These are phyloP conservation scores for Globodera rostochiensis DNA, from an alignment of 1,140 invertebrate species.

Conservation along the genomic window DNA sequence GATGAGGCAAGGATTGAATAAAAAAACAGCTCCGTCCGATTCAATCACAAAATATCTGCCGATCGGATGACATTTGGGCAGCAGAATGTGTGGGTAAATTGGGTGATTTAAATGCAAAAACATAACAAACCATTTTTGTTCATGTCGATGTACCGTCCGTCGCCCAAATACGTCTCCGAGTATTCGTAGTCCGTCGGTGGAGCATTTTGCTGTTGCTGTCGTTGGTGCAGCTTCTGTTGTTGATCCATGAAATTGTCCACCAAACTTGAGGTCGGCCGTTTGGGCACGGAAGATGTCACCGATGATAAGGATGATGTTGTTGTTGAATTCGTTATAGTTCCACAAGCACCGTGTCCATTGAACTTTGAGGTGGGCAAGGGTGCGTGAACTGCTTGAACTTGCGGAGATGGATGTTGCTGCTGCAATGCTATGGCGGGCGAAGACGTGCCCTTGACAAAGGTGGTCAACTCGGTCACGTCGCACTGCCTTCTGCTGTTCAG, in stretches of 20 bases:
- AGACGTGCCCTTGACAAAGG: constrained; percentile 20
- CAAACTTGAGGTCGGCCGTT: constrained; percentile 48
- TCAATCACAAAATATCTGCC: no score
- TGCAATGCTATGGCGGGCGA: neutral
- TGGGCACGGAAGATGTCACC: neutral
- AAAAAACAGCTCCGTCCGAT: no score
- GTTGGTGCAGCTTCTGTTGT: constrained; percentile 34
- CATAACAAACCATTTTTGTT: constrained; percentile 54
- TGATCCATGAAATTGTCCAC: constrained; percentile 63
- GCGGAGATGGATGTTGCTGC: neutral
- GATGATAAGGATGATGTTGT: constrained; percentile 27
- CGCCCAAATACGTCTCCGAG: constrained; percentile 47
- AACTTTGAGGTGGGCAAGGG: neutral
- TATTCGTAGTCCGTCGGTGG: constrained; percentile 52
- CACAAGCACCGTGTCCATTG: neutral
- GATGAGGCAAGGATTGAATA: no score
- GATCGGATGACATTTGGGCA: neutral
- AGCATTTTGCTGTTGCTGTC: constrained; percentile 28
- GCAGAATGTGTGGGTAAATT: no score
- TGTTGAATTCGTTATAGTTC: neutral
- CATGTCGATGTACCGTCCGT: constrained; percentile 61
- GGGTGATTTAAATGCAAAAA: neutral
- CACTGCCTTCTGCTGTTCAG: neutral
- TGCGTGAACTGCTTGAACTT: neutral
- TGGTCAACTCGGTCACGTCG: constrained; percentile 18